These are phyloP conservation scores for Dasyornis broadbenti DNA, from an alignment of 2,113 vertebrate species.

Conservation along the genomic window DNA sequence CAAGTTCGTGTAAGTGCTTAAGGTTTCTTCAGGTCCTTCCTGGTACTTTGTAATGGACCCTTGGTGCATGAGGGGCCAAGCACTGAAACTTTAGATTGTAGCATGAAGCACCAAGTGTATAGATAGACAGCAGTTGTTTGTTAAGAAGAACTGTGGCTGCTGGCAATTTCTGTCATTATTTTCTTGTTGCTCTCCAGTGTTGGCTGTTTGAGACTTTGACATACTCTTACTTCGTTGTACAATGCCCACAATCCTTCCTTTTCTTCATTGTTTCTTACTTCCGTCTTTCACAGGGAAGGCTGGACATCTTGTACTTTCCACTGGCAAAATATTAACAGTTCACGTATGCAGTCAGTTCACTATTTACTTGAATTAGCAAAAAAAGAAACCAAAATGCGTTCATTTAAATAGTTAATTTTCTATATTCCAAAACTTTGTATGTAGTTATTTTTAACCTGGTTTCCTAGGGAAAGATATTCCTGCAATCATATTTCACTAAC, in stretches of 20 bases:
- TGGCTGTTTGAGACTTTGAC: background rate
- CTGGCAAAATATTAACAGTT: background rate
- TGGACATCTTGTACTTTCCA: background rate
- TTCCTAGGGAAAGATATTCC: slow-evolving; percentile 19
- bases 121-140: background rate
- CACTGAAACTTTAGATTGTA: background rate
- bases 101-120: background rate
- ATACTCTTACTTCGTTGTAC: background rate
- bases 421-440: background rate
- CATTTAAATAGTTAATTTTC: slow-evolving; percentile 28
- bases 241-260: background rate
- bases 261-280: background rate
- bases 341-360: background rate
- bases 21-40: background rate
- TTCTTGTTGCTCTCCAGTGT: background rate
- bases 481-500: slow-evolving; percentile 39
- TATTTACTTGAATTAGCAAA: slow-evolving; percentile 2
- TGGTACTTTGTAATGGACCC: background rate
- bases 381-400: background rate
- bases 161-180: background rate
- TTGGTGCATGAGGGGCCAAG: background rate
- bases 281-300: background rate
- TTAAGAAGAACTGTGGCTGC: background rate
- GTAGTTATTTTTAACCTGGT: slow-evolving; percentile 40
- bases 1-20: background rate